phyloP scores from a whole-genome alignment of 2,797 vertebrate species.

The Xyrichtys novacula region DNA sequence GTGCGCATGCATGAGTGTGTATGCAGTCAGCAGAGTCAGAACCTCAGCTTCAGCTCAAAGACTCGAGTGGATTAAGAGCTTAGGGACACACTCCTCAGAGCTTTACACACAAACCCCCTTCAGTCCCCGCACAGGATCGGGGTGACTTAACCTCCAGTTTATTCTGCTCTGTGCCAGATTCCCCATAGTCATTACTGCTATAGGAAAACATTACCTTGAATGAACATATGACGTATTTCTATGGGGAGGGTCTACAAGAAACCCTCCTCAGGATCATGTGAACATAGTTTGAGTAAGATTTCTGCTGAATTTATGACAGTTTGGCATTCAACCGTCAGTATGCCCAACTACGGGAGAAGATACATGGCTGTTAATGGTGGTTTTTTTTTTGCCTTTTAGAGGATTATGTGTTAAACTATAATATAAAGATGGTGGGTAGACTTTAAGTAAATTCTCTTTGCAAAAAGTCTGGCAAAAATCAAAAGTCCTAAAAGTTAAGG shows the following conservation, averaged over 20 bases:
- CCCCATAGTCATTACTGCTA: constrained; percentile 24
- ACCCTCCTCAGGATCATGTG: not conserved
- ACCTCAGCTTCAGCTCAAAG: constrained; percentile 51
- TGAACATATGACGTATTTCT: not conserved
- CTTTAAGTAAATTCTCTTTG: not conserved
- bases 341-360: too few species aligned
- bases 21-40: constrained; percentile 32
- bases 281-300: not conserved
- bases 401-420: not conserved
- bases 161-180: constrained; percentile 44
- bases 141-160: constrained; percentile 63
- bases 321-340: too few species aligned
- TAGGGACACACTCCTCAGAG: constrained; percentile 66
- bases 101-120: constrained; percentile 52
- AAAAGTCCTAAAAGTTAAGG: not conserved
- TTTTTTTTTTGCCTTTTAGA: not conserved
- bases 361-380: not conserved
- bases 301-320: not conserved
- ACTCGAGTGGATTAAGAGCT: constrained; percentile 73
- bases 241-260: not conserved
- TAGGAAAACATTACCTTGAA: constrained; percentile 1
- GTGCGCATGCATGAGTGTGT: constrained; percentile 3
- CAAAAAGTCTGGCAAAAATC: not conserved
- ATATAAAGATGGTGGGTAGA: too few species aligned
- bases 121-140: constrained; percentile 40